Evolutionary conservation across 2,797 vertebrate genomes (phyloP), one percentile per base, ranked within the genome.

Genomic region (Cossypha polioptera): DNA sequence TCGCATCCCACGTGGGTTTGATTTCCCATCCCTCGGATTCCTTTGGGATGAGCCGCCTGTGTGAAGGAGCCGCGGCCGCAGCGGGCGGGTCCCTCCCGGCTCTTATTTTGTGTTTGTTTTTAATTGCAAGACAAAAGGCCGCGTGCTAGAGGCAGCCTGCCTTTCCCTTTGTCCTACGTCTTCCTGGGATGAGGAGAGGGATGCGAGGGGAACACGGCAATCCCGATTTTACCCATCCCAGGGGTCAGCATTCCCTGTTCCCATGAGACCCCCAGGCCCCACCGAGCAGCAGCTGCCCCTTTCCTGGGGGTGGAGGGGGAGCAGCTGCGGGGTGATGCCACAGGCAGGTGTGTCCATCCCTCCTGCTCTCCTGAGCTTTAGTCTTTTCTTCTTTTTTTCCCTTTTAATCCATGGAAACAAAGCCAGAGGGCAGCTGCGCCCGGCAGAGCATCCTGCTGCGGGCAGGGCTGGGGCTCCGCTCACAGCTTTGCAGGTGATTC

Each of bases 111-210:
- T 54, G 84, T 81, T 94, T 58, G 35, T 47, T 91, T 93, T 89
- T 85, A 89, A 95, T 85, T 55, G 91, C 13, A 14, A 95, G 84
- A 96, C 95, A 94, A 96, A 95, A 78, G 91, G 91, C 84, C 17
- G 3, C 31, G 20, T 69, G 94, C 88, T 69, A 29, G 36, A 21
- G 81, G 33, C 63, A 77, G 78, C 88, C 66, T 29, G 88, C 80
- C 79, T 80, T 36, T 45, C 67, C 86, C 68, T 88, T 92, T 92
- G 88, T 90, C 71, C 73, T 21, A 2, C 3, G 2, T 8, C 59
- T n/a, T 26, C 43, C 0, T 0, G 66, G 76, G 45, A 57, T 68
- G 76, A 21, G 10, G 19, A 47, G 76, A 31, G 59, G n/a, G 65
- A 80, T 5, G 42, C 1, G n/a, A 28, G 59, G 62, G 42, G 68